phyloP scores from a whole-genome alignment of 1,140 invertebrate genomes.

The Patella vulgata region DNA sequence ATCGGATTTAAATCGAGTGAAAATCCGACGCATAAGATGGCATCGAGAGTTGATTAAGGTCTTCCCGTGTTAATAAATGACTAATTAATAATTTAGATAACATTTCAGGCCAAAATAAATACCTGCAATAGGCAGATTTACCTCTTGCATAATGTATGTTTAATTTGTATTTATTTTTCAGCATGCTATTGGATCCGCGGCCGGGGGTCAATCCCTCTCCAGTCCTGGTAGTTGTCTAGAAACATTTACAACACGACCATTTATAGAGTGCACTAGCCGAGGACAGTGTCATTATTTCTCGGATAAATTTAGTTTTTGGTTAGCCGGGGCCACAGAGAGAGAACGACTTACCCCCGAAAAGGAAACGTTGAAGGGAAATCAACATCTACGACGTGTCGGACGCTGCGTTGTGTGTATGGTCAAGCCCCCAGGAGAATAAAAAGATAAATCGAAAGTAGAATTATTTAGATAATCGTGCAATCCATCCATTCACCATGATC shows the following conservation, averaged over 20 bases:
- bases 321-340: constrained; percentile 86
- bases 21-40: no score
- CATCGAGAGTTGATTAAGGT: no score
- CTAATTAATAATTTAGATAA: no score
- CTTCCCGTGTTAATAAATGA: no score
- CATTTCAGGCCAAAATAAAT: no score
- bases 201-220: constrained; percentile 89
- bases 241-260: constrained; percentile 92
- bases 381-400: constrained; percentile 82
- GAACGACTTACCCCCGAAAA: constrained; percentile 85
- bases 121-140: no score
- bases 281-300: constrained; percentile 46
- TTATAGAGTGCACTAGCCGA: constrained; percentile 81
- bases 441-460: no score
- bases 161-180: no score
- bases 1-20: no score
- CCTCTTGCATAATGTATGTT: no score
- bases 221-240: constrained; percentile 94
- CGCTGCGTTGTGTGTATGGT: constrained; percentile 92
- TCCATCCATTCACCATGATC: no score
- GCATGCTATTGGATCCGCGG: constrained; percentile 84
- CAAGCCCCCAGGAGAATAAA: background rate
- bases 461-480: no score
- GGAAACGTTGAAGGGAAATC: constrained; percentile 92
- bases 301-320: constrained; percentile 92